phyloP scores from a whole-genome alignment of 2,888 invertebrate genomes.

The Spilarctia lutea region DNA sequence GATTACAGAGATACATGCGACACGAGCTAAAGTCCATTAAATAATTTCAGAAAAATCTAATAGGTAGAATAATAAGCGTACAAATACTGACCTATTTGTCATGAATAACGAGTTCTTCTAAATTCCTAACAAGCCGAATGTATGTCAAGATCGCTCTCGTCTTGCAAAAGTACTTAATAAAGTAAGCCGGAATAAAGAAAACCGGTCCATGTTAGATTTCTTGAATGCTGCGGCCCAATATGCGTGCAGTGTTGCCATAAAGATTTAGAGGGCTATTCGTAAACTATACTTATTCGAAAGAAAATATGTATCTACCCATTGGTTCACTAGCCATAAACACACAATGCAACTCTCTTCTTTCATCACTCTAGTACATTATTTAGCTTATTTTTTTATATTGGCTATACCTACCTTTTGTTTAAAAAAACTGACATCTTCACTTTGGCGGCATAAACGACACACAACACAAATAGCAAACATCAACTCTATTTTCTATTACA shows the following conservation, averaged over 20 bases:
- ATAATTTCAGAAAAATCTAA: neutral
- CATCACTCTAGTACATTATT: slow-evolving; percentile 51
- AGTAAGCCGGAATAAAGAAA: slow-evolving; percentile 14
- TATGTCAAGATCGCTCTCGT: neutral
- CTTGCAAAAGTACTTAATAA: neutral
- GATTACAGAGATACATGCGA: no score
- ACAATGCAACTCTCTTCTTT: slow-evolving; percentile 51
- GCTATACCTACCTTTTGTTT: slow-evolving; percentile 44
- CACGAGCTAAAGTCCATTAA: no score
- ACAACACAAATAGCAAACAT: neutral
- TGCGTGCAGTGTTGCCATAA: neutral
- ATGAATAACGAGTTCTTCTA: neutral
- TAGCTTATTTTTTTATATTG: slow-evolving; percentile 43
- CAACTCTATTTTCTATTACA: neutral
- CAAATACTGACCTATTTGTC: neutral
- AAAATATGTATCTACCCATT: slow-evolving; percentile 29
- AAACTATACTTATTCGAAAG: neutral
- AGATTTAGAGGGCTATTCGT: neutral
- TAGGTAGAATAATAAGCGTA: neutral
- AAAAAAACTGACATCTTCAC: slow-evolving; percentile 45
- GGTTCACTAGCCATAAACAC: slow-evolving; percentile 37
- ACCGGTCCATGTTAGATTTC: neutral
- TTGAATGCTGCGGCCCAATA: neutral
- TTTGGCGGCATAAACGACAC: slow-evolving; percentile 37
- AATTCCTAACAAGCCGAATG: neutral